Conservation (phyloP, 2,797 vertebrate species). For the Anableps anableps region DNA sequence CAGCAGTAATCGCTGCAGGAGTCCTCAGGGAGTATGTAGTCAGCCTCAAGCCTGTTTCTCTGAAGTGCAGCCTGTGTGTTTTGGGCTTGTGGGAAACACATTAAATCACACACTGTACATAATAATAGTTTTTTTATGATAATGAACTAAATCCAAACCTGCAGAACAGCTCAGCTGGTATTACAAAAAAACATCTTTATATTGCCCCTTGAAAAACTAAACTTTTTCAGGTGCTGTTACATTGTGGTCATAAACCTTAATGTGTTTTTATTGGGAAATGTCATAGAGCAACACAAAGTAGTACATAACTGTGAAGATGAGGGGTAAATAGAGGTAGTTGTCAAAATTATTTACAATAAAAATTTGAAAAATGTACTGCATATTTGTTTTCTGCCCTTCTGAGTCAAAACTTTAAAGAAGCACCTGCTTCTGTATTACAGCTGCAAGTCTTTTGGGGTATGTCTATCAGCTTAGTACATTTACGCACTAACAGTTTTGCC, state of each 20-base stretch:
- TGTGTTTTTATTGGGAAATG: neutral
- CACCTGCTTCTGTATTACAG: neutral
- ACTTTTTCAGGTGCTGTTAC: neutral
- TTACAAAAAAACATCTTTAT: neutral
- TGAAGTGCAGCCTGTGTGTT: slow-evolving; percentile 38
- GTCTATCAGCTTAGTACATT: neutral
- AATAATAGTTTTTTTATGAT: slow-evolving; percentile 20
- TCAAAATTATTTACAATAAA: neutral
- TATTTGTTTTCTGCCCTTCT: neutral
- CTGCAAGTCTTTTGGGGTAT: neutral
- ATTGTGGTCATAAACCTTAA: neutral
- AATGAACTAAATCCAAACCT: slow-evolving; percentile 34
- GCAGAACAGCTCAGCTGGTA: slow-evolving; percentile 15
- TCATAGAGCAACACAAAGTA: neutral
- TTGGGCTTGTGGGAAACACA: slow-evolving; percentile 32
- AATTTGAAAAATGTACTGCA: neutral
- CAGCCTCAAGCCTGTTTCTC: slow-evolving; percentile 22
- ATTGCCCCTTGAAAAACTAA: neutral
- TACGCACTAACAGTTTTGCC: neutral
- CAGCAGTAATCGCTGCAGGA: slow-evolving; percentile 40
- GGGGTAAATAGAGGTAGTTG: neutral
- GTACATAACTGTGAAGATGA: neutral
- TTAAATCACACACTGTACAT: slow-evolving; percentile 24
- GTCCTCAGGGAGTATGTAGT: slow-evolving; percentile 33
- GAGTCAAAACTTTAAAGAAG: neutral